These are phyloP conservation scores for Philhelius pedissequus DNA, from an alignment of 2,888 invertebrate genomes.

Conservation along the genomic window DNA sequence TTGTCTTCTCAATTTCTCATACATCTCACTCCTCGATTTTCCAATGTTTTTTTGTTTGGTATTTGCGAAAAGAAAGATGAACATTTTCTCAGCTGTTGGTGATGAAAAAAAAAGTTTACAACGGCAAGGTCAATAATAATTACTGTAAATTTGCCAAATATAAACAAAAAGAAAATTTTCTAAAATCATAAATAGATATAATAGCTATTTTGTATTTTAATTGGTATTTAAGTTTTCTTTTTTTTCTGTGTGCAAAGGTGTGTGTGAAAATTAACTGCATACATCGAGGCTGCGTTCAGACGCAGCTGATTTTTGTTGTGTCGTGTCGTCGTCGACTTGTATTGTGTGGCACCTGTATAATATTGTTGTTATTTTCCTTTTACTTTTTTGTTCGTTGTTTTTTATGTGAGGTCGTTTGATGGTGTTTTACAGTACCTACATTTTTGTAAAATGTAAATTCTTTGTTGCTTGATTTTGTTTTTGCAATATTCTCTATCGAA, in stretches of 20 bases:
- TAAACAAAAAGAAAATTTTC: conserved; percentile 18
- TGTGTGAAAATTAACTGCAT: not conserved
- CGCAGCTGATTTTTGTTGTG: conserved; percentile 62
- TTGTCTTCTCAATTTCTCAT: too few relatives aligned
- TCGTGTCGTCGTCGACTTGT: too few relatives aligned
- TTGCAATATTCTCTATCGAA: not conserved
- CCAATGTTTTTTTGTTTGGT: not conserved
- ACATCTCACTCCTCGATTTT: not conserved
- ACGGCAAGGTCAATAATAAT: conserved; percentile 56
- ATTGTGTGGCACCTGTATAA: conserved; percentile 19
- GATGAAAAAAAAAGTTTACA: not conserved
- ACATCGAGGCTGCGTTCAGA: not conserved
- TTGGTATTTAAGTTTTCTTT: not conserved
- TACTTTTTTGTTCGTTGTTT: conserved; percentile 7
- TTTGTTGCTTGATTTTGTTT: not conserved
- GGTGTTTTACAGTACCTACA: not conserved
- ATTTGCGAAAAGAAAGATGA: not conserved
- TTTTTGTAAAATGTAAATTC: not conserved
- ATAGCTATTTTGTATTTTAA: not conserved
- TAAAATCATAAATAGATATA: not conserved
- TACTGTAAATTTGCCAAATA: conserved; percentile 42
- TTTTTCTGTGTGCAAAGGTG: not conserved
- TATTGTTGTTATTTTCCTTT: not conserved
- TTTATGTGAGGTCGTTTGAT: conserved; percentile 31
- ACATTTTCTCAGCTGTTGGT: conserved; percentile 42